Percentiles rank a stretch among this genome's conserved stretches.
Evolutionary conservation across 2,888 invertebrate genomes (phyloP).

Genomic region (Holacanthella duospinosa): DNA sequence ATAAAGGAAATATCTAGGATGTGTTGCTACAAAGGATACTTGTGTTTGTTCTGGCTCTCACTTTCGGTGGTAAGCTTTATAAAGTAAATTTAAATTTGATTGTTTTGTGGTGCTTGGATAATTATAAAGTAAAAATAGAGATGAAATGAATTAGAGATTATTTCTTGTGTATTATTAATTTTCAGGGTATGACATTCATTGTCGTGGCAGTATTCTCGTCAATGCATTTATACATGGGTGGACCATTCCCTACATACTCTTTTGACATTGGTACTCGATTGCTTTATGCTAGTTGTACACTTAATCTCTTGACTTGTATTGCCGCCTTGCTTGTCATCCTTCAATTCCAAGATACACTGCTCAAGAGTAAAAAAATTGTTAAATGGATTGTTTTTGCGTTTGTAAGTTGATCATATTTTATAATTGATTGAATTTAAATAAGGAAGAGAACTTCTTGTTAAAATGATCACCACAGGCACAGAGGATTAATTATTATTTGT

Average conservation of each 20-base stretch:
- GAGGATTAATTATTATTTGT: too few relatives aligned
- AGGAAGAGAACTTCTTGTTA: neutral
- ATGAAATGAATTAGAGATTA: too few relatives aligned
- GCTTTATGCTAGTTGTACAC: neutral
- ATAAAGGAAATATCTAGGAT: too few relatives aligned
- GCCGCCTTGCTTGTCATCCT: neutral
- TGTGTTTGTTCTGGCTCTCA: too few relatives aligned
- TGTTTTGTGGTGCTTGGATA: too few relatives aligned
- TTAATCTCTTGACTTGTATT: neutral
- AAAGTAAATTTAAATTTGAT: too few relatives aligned
- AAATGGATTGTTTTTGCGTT: neutral
- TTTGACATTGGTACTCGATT: neutral
- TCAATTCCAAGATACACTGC: neutral
- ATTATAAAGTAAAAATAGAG: too few relatives aligned
- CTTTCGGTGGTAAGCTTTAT: too few relatives aligned
- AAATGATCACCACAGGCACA: too few relatives aligned
- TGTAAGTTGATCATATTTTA: neutral
- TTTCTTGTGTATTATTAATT: too few relatives aligned
- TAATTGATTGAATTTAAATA: neutral
- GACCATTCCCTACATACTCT: neutral
- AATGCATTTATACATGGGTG: neutral
- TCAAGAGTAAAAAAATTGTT: neutral
- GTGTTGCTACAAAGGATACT: too few relatives aligned
- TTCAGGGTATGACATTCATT: neutral
- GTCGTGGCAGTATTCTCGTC: neutral